Percentiles rank a stretch among this genome's conserved stretches.
phyloP scores from a whole-genome alignment of 2,888 invertebrate genomes.

The Aricia artaxerxes region DNA sequence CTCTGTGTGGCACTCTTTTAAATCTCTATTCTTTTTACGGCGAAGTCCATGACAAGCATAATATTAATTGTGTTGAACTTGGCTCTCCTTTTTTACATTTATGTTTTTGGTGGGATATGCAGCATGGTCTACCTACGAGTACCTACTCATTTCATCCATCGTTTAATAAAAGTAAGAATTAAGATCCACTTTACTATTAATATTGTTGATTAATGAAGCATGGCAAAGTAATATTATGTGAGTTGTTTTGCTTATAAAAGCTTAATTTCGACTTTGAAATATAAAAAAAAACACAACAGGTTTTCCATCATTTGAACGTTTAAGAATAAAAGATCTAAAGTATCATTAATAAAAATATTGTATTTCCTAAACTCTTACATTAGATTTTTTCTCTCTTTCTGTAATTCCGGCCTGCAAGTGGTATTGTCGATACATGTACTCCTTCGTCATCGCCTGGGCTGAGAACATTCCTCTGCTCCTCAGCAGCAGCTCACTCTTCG shows the following conservation, averaged over 20 bases:
- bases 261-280: not conserved
- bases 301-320: not conserved
- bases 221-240: not conserved
- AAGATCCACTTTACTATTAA: too few species aligned
- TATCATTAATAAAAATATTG: not conserved
- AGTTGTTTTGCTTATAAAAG: not conserved
- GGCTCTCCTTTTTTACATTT: too few species aligned
- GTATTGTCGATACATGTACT: constrained; percentile 74
- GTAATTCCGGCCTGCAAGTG: constrained; percentile 67
- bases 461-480: constrained; percentile 73
- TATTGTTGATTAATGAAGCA: too few species aligned
- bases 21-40: too few species aligned
- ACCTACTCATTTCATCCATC: not conserved
- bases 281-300: not conserved
- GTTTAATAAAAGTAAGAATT: not conserved
- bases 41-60: too few species aligned
- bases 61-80: too few species aligned
- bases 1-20: too few species aligned
- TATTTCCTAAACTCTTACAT: constrained; percentile 45
- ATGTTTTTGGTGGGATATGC: too few species aligned
- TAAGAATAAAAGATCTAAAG: not conserved
- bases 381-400: constrained; percentile 57
- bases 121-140: not conserved
- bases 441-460: constrained; percentile 76
- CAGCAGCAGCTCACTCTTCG: constrained; percentile 56